A percentile compares a stretch with the other conserved stretches of the same genome.
These are phyloP conservation scores for Paramisgurnus dabryanus DNA, from an alignment of 2,113 vertebrate species.

Conservation along the genomic window DNA sequence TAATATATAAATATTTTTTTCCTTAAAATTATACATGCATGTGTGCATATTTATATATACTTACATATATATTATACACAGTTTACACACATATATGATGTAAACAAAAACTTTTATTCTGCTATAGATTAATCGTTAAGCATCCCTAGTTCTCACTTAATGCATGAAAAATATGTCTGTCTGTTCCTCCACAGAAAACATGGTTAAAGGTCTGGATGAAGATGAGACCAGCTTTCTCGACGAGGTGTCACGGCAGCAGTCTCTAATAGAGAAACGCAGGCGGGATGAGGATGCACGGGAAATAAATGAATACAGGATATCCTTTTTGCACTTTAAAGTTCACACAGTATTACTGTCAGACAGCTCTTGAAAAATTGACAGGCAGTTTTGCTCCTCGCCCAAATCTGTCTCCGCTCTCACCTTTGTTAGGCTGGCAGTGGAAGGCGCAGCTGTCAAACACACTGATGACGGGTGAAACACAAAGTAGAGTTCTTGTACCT, in stretches of 20 bases:
- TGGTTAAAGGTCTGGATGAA: slow-evolving; percentile 96
- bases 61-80: too few relatives aligned
- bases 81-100: too few relatives aligned
- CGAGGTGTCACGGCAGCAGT: slow-evolving; percentile 94
- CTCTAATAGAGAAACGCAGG: slow-evolving; percentile 91
- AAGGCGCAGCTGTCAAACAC: slow-evolving; percentile 39
- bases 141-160: background rate
- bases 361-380: slow-evolving; percentile 3
- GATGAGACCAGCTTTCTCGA: slow-evolving; percentile 95
- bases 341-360: background rate
- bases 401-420: slow-evolving; percentile 17
- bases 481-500: slow-evolving; percentile 35
- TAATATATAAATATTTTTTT: too few relatives aligned
- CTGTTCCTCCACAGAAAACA: slow-evolving; percentile 85
- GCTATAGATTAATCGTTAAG: too few relatives aligned
- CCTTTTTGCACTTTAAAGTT: slow-evolving; percentile 73
- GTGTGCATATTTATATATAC: too few relatives aligned
- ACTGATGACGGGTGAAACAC: slow-evolving; percentile 22
- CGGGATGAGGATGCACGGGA: slow-evolving; percentile 92
- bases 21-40: too few relatives aligned
- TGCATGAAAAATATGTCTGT: slow-evolving; percentile 55
- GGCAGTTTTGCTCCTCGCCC: slow-evolving; percentile 9
- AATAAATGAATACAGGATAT: slow-evolving; percentile 96
- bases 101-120: too few relatives aligned
- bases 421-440: slow-evolving; percentile 35